A percentile compares a stretch with the other conserved stretches of the same genome.
phyloP scores from a whole-genome alignment of 2,888 invertebrate genomes.

The Drosophila demipolita region DNA sequence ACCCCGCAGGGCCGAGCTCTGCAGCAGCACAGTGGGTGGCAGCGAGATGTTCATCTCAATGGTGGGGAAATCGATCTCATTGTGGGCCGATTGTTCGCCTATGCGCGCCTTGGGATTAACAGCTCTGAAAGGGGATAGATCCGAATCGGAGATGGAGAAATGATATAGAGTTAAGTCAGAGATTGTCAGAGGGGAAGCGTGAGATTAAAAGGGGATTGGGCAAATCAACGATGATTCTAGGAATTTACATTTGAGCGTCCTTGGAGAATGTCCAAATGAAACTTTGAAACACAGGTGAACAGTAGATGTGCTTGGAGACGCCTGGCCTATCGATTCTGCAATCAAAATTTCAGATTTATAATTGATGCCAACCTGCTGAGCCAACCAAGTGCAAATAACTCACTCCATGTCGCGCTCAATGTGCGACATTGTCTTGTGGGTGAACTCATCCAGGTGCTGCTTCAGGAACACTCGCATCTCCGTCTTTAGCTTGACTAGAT shows the following conservation, averaged over 20 bases:
- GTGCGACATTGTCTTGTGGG: slow-evolving; percentile 84
- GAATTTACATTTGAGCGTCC: slow-evolving; percentile 80
- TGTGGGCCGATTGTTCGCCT: slow-evolving; percentile 82
- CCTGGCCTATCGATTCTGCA: slow-evolving; percentile 82
- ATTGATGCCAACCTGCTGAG: neutral
- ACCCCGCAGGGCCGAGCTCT: slow-evolving; percentile 85
- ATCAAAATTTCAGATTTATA: neutral
- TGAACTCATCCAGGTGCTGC: slow-evolving; percentile 84
- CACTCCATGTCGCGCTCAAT: slow-evolving; percentile 85
- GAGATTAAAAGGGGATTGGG: neutral
- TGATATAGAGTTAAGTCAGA: neutral
- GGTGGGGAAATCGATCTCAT: slow-evolving; percentile 85
- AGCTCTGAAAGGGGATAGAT: slow-evolving; percentile 45
- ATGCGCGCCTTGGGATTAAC: slow-evolving; percentile 80
- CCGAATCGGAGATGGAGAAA: neutral
- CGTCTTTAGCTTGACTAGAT: slow-evolving; percentile 81
- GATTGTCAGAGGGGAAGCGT: neutral
- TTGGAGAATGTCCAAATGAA: slow-evolving; percentile 84
- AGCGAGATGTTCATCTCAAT: slow-evolving; percentile 85
- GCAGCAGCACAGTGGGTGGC: slow-evolving; percentile 85
- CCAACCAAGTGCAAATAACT: slow-evolving; percentile 32
- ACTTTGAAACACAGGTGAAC: slow-evolving; percentile 83
- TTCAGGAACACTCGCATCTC: slow-evolving; percentile 82
- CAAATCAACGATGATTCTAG: neutral
- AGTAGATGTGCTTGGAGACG: slow-evolving; percentile 82